Evolutionary conservation across 2,888 invertebrate genomes (phyloP).

Genomic region (Hirtodrosophila duncani): DNA sequence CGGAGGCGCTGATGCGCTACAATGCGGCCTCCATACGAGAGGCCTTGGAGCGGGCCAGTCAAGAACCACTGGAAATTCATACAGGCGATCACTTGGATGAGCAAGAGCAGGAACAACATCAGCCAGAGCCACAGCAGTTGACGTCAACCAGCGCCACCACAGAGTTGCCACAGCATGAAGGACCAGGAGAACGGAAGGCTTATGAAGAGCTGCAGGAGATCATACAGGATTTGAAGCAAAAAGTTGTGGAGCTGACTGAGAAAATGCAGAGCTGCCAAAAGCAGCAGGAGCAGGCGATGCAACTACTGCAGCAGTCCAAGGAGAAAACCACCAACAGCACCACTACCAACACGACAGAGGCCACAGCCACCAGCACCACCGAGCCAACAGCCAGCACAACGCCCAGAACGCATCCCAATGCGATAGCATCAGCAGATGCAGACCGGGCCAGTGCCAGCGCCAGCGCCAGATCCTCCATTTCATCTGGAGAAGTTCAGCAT

Average conservation of each 20-base stretch:
- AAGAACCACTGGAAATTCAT: slow-evolving; percentile 65
- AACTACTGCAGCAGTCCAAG: background rate
- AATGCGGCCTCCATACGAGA: slow-evolving; percentile 74
- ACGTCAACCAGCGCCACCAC: slow-evolving; percentile 4
- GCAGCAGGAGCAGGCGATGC: too few species aligned
- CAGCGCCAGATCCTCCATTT: background rate
- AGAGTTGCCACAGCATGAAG: background rate
- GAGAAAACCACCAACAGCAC: background rate
- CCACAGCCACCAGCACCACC: background rate
- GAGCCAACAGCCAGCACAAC: background rate
- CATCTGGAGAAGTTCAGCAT: slow-evolving; percentile 20
- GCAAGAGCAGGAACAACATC: slow-evolving; percentile 4
- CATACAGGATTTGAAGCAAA: slow-evolving; percentile 12
- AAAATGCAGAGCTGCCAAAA: too few species aligned
- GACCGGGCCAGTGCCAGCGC: background rate
- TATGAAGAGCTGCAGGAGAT: slow-evolving; percentile 3
- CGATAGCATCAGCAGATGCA: slow-evolving; percentile 1
- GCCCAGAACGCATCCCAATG: background rate
- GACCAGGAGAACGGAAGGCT: too few species aligned
- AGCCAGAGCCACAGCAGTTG: slow-evolving; percentile 2
- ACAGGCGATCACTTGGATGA: slow-evolving; percentile 36
- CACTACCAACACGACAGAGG: background rate
- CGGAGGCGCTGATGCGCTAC: slow-evolving; percentile 73
- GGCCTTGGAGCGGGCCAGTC: slow-evolving; percentile 65
- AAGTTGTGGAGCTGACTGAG: slow-evolving; percentile 4